Conservation (phyloP, 1,140 invertebrate genomes). For the Philaenus spumarius region DNA sequence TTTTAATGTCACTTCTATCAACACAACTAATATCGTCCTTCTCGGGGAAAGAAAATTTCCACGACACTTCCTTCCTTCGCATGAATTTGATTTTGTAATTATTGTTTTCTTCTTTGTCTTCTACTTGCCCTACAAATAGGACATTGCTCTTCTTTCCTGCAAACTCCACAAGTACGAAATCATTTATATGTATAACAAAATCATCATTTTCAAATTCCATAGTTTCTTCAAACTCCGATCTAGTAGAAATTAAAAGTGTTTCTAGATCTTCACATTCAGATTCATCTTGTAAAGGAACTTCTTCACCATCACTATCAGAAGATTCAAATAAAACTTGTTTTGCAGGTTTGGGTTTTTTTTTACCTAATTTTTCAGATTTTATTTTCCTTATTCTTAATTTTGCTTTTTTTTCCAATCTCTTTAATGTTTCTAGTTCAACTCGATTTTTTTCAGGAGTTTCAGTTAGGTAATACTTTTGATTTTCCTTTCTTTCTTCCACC, state of each 20-base stretch:
- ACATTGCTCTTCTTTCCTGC: not conserved
- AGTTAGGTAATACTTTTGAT: not conserved
- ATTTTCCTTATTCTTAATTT: not conserved
- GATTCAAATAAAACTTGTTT: not conserved
- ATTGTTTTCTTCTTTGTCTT: not conserved
- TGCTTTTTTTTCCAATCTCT: not conserved
- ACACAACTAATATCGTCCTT: not conserved
- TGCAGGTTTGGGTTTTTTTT: not conserved
- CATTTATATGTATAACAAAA: not conserved
- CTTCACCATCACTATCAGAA: not conserved
- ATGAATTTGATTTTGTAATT: not conserved
- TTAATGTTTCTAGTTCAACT: not conserved
- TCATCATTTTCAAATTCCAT: not conserved
- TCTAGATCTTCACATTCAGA: not conserved
- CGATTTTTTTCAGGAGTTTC: not conserved
- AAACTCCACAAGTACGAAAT: not conserved
- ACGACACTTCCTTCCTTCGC: not conserved
- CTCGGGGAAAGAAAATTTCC: not conserved
- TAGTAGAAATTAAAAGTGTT: not conserved
- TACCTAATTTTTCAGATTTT: not conserved
- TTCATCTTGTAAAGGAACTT: not conserved
- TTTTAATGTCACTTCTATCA: not conserved
- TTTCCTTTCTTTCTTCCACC: not conserved
- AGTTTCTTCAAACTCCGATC: not conserved
- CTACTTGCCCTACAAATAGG: not conserved